Evolutionary conservation across 2,113 vertebrate genomes (phyloP).

Genomic region (Misgurnus anguillicaudatus): DNA sequence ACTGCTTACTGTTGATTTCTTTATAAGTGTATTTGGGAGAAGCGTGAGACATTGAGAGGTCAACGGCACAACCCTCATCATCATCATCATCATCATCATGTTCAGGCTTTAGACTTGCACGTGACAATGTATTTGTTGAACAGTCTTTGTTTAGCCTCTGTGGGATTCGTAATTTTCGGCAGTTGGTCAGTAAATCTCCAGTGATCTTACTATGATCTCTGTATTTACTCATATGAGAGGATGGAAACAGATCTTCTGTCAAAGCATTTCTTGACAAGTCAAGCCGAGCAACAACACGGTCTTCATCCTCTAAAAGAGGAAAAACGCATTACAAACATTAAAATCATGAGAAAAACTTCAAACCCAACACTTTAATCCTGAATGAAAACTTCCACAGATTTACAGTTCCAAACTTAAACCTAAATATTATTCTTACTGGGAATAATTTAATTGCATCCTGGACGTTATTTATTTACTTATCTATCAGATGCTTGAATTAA

Average conservation of each 20-base stretch:
- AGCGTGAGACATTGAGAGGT: slow-evolving; percentile 60
- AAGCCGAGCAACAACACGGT: neutral
- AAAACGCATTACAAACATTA: slow-evolving; percentile 20
- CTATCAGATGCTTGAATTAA: too few relatives aligned
- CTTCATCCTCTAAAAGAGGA: slow-evolving; percentile 11
- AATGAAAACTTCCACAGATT: too few relatives aligned
- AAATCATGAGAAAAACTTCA: neutral
- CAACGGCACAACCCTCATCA: slow-evolving; percentile 60
- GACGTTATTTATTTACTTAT: too few relatives aligned
- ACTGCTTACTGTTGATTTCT: slow-evolving; percentile 51
- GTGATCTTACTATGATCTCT: neutral
- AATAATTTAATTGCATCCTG: too few relatives aligned
- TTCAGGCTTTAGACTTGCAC: slow-evolving; percentile 59
- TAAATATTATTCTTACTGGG: too few relatives aligned
- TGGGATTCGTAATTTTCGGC: neutral
- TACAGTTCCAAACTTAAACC: too few relatives aligned
- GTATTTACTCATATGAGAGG: neutral
- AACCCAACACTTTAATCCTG: neutral
- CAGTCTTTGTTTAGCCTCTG: neutral
- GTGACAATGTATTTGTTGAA: neutral
- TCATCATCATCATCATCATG: slow-evolving; percentile 51
- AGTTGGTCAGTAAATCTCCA: neutral
- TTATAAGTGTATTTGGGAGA: slow-evolving; percentile 57
- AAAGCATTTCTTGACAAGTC: neutral
- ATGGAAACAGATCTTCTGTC: neutral